Percentiles rank a stretch among this genome's conserved stretches.
Conservation (phyloP, 2,113 vertebrate genomes). For the Vulpes vulpes region DNA sequence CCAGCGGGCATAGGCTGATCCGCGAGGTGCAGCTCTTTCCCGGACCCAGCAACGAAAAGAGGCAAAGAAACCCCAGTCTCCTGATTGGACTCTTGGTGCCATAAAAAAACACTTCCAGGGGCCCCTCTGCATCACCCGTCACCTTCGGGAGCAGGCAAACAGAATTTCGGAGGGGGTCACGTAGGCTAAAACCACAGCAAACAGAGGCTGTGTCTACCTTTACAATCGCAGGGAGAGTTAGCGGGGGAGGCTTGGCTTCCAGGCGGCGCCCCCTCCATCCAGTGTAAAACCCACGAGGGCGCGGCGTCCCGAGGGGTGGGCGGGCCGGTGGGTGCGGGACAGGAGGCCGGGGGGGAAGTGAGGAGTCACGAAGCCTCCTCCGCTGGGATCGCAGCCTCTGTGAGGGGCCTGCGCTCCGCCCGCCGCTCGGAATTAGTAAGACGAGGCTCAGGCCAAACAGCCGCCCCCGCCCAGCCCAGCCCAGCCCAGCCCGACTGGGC, state of each 20-base stretch:
- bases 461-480: neutral
- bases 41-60: neutral
- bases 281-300: neutral
- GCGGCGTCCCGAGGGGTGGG: neutral
- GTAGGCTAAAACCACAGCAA: neutral
- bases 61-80: neutral
- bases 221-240: neutral
- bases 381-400: neutral
- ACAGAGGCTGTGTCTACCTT: slow-evolving; percentile 1
- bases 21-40: neutral
- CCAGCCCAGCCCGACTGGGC: neutral
- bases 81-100: neutral
- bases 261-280: neutral
- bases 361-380: slow-evolving; percentile 40
- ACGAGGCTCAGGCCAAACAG: neutral
- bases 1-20: fast-evolving
- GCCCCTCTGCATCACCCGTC: neutral
- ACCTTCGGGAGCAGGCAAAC: neutral
- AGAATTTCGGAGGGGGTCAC: neutral
- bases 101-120: neutral
- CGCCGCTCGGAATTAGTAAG: neutral
- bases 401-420: neutral
- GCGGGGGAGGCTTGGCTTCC: neutral
- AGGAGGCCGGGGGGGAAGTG: neutral
- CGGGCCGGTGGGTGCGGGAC: slow-evolving; percentile 17